These are phyloP conservation scores for Gymnopithys bicolor DNA, from an alignment of 2,797 vertebrate species.

Conservation along the genomic window DNA sequence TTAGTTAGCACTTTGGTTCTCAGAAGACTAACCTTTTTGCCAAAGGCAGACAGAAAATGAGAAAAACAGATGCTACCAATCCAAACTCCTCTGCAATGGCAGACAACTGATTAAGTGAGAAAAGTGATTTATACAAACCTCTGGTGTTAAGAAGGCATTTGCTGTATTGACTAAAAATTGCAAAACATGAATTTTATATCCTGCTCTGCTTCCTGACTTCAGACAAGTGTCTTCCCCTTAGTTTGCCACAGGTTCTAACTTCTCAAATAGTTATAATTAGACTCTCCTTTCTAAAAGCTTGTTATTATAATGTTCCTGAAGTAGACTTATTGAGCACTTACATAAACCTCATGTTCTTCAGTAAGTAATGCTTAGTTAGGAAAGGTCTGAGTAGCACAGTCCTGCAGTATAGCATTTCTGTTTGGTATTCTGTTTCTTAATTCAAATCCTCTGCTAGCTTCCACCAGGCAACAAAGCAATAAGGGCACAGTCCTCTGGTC, in stretches of 20 bases:
- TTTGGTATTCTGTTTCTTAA: not conserved
- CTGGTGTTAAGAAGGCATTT: not conserved
- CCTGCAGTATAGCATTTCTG: not conserved
- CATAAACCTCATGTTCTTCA: not conserved
- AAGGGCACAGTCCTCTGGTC: not conserved
- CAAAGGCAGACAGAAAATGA: conserved; percentile 54
- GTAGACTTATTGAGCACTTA: not conserved
- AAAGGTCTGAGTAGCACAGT: not conserved
- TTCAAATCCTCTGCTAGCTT: not conserved
- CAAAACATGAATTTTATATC: not conserved
- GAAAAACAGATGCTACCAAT: conserved; percentile 55
- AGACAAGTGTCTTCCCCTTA: not conserved
- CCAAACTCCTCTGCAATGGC: conserved; percentile 23
- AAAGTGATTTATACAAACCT: conserved; percentile 45
- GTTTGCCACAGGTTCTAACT: not conserved
- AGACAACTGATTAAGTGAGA: conserved; percentile 50
- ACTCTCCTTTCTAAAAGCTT: not conserved
- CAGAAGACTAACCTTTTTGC: conserved; percentile 49
- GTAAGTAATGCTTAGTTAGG: not conserved
- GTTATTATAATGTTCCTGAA: not conserved
- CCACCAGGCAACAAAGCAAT: not conserved
- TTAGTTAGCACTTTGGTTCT: conserved; percentile 48
- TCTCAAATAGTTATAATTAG: conserved; percentile 19
- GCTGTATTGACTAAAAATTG: not conserved
- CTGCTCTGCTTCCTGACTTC: not conserved